A percentile compares a stretch with the other conserved stretches of the same genome.
Conservation (phyloP, 2,113 vertebrate genomes). For the Sander lucioperca region DNA sequence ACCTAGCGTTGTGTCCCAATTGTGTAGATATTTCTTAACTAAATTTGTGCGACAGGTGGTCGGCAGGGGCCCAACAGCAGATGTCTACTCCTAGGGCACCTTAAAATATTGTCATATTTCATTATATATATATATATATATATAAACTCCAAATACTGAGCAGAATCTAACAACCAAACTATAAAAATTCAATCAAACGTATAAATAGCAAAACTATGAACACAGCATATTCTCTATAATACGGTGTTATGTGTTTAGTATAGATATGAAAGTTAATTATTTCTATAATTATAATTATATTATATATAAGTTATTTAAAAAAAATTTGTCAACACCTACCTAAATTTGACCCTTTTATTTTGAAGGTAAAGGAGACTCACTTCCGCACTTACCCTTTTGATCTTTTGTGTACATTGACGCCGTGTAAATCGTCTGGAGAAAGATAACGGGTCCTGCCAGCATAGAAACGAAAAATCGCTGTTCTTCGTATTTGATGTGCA, state of each 20-base stretch:
- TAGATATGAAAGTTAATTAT: neutral
- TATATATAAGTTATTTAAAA: no score
- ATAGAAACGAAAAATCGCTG: conserved; percentile 6
- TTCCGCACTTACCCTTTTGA: neutral
- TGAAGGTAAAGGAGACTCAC: neutral
- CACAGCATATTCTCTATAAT: neutral
- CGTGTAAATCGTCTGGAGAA: conserved; percentile 37
- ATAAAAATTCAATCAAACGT: neutral
- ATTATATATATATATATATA: no score
- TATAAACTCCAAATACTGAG: neutral
- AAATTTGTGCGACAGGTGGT: no score
- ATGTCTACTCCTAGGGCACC: no score
- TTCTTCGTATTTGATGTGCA: neutral
- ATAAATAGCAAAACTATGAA: neutral
- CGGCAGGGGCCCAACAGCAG: no score
- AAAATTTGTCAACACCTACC: no score
- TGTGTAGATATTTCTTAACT: no score
- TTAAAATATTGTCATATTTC: no score
- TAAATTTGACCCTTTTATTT: conserved; percentile 36
- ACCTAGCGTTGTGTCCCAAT: no score
- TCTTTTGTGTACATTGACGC: conserved; percentile 51
- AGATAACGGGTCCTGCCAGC: conserved; percentile 61
- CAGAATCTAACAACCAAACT: neutral
- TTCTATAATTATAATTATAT: no score
- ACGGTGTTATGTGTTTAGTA: neutral